phyloP scores from a whole-genome alignment of 2,113 vertebrate genomes.

The Uria lomvia region DNA sequence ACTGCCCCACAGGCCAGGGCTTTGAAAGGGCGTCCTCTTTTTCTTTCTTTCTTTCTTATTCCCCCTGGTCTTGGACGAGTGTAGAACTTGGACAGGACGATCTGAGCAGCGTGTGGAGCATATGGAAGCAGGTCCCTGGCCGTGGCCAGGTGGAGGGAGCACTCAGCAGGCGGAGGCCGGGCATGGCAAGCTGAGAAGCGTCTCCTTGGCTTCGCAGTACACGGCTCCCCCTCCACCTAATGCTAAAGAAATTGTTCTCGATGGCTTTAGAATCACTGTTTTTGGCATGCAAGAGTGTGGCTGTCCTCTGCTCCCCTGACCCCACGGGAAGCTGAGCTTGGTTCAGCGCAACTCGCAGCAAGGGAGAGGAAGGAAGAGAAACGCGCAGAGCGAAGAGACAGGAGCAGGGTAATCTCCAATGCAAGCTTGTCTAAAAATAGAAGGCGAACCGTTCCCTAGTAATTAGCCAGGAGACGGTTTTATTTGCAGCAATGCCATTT shows the following conservation, averaged over 20 bases:
- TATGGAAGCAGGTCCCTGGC: constrained; percentile 47
- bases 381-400: not conserved
- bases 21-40: not conserved
- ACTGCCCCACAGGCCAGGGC: accelerated
- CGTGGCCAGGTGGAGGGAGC: constrained; percentile 54
- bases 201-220: not conserved
- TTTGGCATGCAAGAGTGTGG: not conserved
- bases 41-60: not conserved
- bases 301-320: not conserved
- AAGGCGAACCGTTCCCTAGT: not conserved
- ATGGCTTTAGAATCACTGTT: constrained; percentile 53
- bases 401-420: constrained; percentile 24
- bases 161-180: constrained; percentile 57
- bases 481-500: constrained; percentile 36
- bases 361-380: not conserved
- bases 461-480: constrained; percentile 36
- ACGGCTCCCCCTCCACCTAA: constrained; percentile 30
- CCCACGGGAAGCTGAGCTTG: not conserved
- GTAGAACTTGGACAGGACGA: not conserved
- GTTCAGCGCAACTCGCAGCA: not conserved
- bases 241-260: constrained; percentile 42
- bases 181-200: constrained; percentile 5
- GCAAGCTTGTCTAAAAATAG: constrained; percentile 58
- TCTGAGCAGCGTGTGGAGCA: constrained; percentile 3
- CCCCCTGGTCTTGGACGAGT: not conserved